Percentiles rank a stretch among this genome's conserved stretches.
Evolutionary conservation across 2,888 invertebrate genomes (phyloP).

Genomic region (Pharmacophagus antenor): DNA sequence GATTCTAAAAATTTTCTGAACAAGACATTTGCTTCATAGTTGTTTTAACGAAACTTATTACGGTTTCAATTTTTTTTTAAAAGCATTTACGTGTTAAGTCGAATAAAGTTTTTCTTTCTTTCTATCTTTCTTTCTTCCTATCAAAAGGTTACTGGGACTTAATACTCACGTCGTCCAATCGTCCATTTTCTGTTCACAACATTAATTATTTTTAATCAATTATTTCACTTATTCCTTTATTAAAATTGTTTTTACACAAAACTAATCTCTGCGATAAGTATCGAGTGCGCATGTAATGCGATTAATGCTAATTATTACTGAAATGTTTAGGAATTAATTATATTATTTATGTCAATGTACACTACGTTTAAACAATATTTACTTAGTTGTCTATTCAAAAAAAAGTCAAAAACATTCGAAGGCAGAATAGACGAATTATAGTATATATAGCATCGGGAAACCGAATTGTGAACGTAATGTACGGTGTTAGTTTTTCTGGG

Average conservation of each 20-base stretch:
- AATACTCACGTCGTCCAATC: not conserved
- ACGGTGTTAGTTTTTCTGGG: no score
- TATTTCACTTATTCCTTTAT: not conserved
- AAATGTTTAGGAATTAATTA: not conserved
- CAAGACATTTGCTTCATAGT: no score
- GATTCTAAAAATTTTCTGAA: no score
- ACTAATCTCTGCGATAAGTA: not conserved
- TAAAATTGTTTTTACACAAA: not conserved
- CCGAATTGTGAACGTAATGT: not conserved
- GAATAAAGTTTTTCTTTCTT: no score
- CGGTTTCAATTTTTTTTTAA: no score
- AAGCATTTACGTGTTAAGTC: no score
- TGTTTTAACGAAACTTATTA: no score
- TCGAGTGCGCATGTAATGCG: not conserved
- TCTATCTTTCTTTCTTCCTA: no score
- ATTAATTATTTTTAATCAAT: not conserved
- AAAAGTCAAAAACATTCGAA: not conserved
- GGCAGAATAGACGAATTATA: no score
- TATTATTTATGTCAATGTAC: not conserved
- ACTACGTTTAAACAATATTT: not conserved
- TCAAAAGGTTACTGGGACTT: not conserved
- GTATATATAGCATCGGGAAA: no score
- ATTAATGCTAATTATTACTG: not conserved
- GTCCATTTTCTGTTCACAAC: not conserved
- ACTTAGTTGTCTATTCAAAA: not conserved